Percentiles rank a stretch among this genome's conserved stretches.
Evolutionary conservation across 2,888 invertebrate species (phyloP).

Genomic region (Phragmatobia fuliginosa): DNA sequence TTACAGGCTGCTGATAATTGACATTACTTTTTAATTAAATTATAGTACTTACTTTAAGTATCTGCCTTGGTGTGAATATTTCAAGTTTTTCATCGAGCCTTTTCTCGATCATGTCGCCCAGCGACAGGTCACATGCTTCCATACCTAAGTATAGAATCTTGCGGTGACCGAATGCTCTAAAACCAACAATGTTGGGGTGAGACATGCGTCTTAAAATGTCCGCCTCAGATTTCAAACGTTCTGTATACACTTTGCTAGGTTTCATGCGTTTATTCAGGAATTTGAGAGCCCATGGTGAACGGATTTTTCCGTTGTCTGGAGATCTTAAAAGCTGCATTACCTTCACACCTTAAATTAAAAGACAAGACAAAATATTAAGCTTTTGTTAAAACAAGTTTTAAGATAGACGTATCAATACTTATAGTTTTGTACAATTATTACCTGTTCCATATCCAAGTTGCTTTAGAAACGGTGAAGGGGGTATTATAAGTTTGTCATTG

Average conservation of each 20-base stretch:
- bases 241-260: constrained; percentile 76
- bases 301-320: constrained; percentile 88
- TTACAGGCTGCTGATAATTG: too few species aligned
- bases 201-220: constrained; percentile 89
- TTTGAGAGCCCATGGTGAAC: constrained; percentile 96
- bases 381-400: not conserved
- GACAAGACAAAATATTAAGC: too few species aligned
- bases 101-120: constrained; percentile 92
- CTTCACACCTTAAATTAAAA: constrained; percentile 87
- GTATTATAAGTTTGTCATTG: constrained; percentile 83
- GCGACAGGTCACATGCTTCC: constrained; percentile 91
- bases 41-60: constrained; percentile 82
- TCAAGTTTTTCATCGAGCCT: constrained; percentile 85
- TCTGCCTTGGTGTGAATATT: constrained; percentile 88
- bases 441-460: constrained; percentile 93
- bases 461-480: constrained; percentile 91
- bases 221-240: constrained; percentile 90
- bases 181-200: constrained; percentile 95
- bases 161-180: constrained; percentile 85
- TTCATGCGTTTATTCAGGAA: constrained; percentile 87
- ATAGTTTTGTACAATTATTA: constrained; percentile 63
- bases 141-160: constrained; percentile 90
- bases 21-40: too few species aligned
- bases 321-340: constrained; percentile 92
- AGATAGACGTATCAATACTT: too few species aligned